Evolutionary conservation across 1,140 invertebrate genomes (phyloP), one percentile per base, ranked within the genome.

Genomic region (Acyrthosiphon pisum): DNA sequence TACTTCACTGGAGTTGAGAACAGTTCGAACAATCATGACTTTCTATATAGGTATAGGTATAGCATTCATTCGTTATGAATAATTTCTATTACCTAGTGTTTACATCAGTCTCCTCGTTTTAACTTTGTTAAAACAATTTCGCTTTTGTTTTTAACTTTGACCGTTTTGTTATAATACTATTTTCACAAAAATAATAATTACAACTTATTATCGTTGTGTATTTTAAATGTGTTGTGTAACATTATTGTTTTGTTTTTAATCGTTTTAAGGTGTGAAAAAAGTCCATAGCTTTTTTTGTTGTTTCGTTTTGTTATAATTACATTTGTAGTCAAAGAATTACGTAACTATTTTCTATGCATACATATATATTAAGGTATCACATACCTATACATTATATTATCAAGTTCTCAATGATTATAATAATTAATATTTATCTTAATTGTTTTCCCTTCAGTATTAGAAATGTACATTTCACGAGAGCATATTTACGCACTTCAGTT

Each of bases 231-330:
- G 60, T 76, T 76, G 60, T 76, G n/a, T 76, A 76, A 76, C 20
- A 76, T 76, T 76, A 76, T 76, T 76, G 60, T 76, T 76, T 76
- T 76, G 60, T 76, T 76, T n/a, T 76, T 76, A n/a, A n/a, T n/a
- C n/a, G 60, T 76, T 76, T 76, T 76, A n/a, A 76, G 60, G 60
- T 35, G 60, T 76, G 60, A 76, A 76, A 76, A 76, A 76, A 6
- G 20, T 76, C n/a, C 30, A 76, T n/a, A n/a, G 60, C 14, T 76
- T 68, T 68, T 30, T 68, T n/a, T 76, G n/a, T 68, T 68, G 9
- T 30, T 68, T 68, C 30, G 14, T 76, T 76, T 76, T 76, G 14
- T 76, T 30, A 68, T 30, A 68, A 76, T n/a, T n/a, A 35, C n/a
- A 35, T 76, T n/a, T 1, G n/a, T 76, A n/a, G 60, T 76, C 18